phyloP scores from a whole-genome alignment of 1,140 invertebrate species.

The Zeugodacus cucurbitae region DNA sequence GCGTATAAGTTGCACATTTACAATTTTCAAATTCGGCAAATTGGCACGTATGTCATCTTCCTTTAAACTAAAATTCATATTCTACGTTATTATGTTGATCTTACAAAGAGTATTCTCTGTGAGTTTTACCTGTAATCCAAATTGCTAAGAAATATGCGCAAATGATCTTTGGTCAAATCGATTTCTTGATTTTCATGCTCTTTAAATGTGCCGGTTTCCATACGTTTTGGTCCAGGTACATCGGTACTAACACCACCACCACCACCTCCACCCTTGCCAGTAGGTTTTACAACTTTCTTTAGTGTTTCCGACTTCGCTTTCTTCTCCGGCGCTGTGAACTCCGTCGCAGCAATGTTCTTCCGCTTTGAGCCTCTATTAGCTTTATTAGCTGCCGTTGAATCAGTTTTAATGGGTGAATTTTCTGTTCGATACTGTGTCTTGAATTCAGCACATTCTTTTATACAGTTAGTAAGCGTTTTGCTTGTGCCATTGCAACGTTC shows the following conservation, averaged over 20 bases:
- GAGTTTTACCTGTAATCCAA: conserved; percentile 44
- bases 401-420: neutral
- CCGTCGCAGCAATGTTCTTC: neutral
- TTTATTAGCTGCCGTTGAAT: neutral
- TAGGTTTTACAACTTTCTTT: conserved; percentile 4
- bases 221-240: neutral
- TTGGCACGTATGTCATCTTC: conserved; percentile 55
- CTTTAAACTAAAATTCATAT: conserved; percentile 43
- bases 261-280: neutral
- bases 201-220: conserved; percentile 32
- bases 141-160: conserved; percentile 50
- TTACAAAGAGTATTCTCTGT: neutral
- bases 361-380: conserved; percentile 40
- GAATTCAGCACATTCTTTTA: conserved; percentile 45
- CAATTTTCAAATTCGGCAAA: conserved; percentile 57
- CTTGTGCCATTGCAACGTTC: conserved; percentile 48
- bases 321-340: neutral
- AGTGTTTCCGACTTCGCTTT: conserved; percentile 31
- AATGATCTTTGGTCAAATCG: conserved; percentile 48
- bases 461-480: conserved; percentile 42
- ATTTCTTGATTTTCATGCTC: conserved; percentile 47
- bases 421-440: neutral
- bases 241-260: neutral
- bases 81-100: neutral
- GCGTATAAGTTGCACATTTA: conserved; percentile 58